Base-by-base conservation (phyloP, 2,113 vertebrate species). In the Pedionomus torquatus region DNA sequence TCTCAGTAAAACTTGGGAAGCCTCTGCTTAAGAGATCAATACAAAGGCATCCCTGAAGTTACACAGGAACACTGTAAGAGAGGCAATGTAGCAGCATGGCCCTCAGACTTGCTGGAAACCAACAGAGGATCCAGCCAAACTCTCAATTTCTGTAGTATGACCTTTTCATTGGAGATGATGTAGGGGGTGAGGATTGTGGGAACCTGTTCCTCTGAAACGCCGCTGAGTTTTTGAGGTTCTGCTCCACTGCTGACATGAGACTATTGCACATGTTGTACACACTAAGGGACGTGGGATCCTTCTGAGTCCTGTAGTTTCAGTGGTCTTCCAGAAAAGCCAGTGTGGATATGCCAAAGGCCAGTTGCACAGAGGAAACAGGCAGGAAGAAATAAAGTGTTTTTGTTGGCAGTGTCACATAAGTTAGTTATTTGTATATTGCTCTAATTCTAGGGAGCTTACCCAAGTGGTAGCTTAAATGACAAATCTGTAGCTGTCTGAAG, bases 251-350 rank as follows among this genome's bases (percentile, higher is more conserved):
- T 54, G 11, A 58, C 44, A 8, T 1, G 44, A 49, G 17, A 21
- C 30, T 19, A 6, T 16, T 33, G 28, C 44, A 35, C 0, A 0
- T 23, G 11, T 20, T 77, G 63, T 16, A 6, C 4, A 2, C 20
- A 0, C 12, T 10, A 4, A 14, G 4, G 39, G 10, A 13, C 0
- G 0, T 11, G 26, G 11, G 4, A 6, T 46, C 11, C 26, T 46
- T 74, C 37, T 21, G 49, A 33, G 13, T 37, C 41, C 39, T 48
- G 1, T 28, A 20, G 2, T 46, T 78, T n/a, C 49, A 31, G 65
- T 7, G 54, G 14, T 11, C 31, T 72, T 44, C 14, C 13, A 48
- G 17, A 88, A 65, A 65, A 61, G 7, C 18, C 66, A 16, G 21
- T 35, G 66, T 17, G 41, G 31, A 13, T 33, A 8, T 1, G 4